Conservation (phyloP, 1,140 invertebrate species). For the Panulirus ornatus region DNA sequence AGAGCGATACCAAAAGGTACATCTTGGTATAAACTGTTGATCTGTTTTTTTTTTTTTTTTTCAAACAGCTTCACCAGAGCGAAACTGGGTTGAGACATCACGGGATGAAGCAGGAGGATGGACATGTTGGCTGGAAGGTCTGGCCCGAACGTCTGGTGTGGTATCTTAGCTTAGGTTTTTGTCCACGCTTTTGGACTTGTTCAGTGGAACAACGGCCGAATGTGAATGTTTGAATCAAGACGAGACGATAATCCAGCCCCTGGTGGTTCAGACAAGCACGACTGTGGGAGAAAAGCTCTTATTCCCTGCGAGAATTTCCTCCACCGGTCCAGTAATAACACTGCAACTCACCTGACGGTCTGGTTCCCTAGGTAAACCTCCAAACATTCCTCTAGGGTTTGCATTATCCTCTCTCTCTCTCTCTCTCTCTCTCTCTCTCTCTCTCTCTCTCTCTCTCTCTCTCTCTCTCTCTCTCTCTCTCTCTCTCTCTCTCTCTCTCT, state of each 20-base stretch:
- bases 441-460: background rate
- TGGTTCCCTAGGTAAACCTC: background rate
- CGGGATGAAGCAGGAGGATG: too few relatives aligned
- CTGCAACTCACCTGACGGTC: background rate
- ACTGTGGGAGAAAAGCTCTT: background rate
- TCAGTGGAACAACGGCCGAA: too few relatives aligned
- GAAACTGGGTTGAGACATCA: too few relatives aligned
- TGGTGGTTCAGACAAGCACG: background rate
- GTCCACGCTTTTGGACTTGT: too few relatives aligned
- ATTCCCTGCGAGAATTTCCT: background rate
- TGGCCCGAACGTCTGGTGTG: too few relatives aligned
- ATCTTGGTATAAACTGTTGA: too few relatives aligned
- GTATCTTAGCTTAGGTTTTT: too few relatives aligned
- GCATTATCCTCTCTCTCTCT: background rate
- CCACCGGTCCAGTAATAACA: background rate
- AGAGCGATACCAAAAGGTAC: too few relatives aligned
- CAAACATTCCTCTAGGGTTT: background rate
- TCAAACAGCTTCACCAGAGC: too few relatives aligned
- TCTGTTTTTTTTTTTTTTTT: too few relatives aligned
- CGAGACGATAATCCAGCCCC: too few relatives aligned
- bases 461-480: background rate
- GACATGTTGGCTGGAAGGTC: too few relatives aligned
- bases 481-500: background rate
- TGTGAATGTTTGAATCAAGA: background rate
- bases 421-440: slow-evolving; percentile 4